Evolutionary conservation across 1,140 invertebrate species (phyloP).

Genomic region (Bacillus rossius): DNA sequence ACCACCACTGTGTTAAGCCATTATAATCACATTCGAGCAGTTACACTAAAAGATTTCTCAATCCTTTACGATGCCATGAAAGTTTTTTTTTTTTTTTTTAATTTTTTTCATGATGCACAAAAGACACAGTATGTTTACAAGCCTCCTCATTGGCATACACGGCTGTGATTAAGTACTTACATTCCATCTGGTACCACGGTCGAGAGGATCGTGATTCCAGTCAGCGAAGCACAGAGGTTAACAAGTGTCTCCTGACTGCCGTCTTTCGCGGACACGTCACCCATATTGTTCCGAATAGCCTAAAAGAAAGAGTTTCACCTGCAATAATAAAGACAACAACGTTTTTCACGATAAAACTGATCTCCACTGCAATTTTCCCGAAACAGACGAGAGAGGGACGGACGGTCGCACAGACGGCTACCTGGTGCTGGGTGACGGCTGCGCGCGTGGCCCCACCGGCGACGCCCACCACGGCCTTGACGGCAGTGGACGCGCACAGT

Average conservation of each 20-base stretch:
- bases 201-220: constrained; percentile 72
- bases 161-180: constrained; percentile 38
- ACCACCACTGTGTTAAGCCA: too few relatives aligned
- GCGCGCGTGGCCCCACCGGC: constrained; percentile 89
- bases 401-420: constrained; percentile 25
- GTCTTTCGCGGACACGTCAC: constrained; percentile 93
- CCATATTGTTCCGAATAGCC: constrained; percentile 83
- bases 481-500: constrained; percentile 59
- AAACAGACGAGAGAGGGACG: too few relatives aligned
- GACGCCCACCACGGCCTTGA: constrained; percentile 79
- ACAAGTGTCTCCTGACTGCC: constrained; percentile 94
- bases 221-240: constrained; percentile 76
- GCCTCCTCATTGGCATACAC: too few relatives aligned
- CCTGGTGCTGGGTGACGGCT: constrained; percentile 87
- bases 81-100: too few relatives aligned
- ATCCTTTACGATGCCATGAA: too few relatives aligned
- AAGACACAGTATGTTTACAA: too few relatives aligned
- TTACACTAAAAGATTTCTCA: too few relatives aligned
- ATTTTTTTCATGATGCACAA: too few relatives aligned
- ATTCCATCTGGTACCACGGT: constrained; percentile 50
- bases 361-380: too few relatives aligned
- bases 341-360: too few relatives aligned
- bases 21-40: too few relatives aligned
- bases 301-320: constrained; percentile 33
- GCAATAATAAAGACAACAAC: background rate